Evolutionary conservation across 2,797 vertebrate species (phyloP).

Genomic region (Dipus sagitta): DNA sequence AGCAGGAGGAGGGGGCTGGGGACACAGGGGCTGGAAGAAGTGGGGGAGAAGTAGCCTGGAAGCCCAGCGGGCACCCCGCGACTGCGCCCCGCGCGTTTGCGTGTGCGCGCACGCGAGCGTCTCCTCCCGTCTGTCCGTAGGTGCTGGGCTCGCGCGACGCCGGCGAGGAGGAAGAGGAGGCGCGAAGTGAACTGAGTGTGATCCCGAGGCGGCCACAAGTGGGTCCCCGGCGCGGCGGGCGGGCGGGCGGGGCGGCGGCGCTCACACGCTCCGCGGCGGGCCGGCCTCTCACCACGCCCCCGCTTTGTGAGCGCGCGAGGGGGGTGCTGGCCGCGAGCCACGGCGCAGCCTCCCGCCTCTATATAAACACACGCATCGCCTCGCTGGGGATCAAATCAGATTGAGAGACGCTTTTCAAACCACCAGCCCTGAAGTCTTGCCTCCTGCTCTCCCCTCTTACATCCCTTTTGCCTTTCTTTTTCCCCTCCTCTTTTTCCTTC

Average conservation of each 20-base stretch:
- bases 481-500: conserved; percentile 7
- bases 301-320: conserved; percentile 84
- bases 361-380: conserved; percentile 97
- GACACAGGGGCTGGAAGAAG: conserved; percentile 46
- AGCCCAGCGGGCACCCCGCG: conserved; percentile 59
- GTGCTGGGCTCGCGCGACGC: conserved; percentile 75
- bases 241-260: conserved; percentile 86
- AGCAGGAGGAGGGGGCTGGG: neutral
- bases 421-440: conserved; percentile 82
- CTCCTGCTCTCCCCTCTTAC: conserved; percentile 72
- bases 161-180: conserved; percentile 72
- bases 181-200: conserved; percentile 82
- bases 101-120: conserved; percentile 10
- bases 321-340: conserved; percentile 90
- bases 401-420: conserved; percentile 88
- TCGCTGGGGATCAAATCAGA: conserved; percentile 88
- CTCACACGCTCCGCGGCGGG: conserved; percentile 92
- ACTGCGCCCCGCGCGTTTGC: conserved; percentile 47
- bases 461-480: neutral
- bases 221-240: conserved; percentile 73
- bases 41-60: conserved; percentile 59
- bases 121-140: conserved; percentile 78
- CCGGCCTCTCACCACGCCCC: conserved; percentile 91
- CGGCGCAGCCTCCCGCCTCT: conserved; percentile 94
- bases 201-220: conserved; percentile 81